A percentile compares a stretch with the other conserved stretches of the same genome.
These are phyloP conservation scores for Rotaria socialis DNA, from an alignment of 2,888 invertebrate genomes.

Conservation along the genomic window DNA sequence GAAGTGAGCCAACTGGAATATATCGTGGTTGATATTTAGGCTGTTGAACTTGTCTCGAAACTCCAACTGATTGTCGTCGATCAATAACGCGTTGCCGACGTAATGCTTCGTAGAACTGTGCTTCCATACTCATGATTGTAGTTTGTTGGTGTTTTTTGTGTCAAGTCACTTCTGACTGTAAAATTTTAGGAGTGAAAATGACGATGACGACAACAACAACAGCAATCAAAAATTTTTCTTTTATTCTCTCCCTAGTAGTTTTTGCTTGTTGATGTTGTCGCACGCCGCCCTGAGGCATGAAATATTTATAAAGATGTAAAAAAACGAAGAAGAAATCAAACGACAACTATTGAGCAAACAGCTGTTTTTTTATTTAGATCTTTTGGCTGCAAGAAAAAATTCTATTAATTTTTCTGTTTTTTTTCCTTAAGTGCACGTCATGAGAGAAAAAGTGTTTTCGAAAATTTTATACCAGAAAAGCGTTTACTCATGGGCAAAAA, in stretches of 20 bases:
- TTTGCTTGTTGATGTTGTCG: not conserved
- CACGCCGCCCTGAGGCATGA: not conserved
- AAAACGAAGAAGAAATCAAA: not conserved
- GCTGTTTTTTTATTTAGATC: not conserved
- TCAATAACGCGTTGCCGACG: not conserved
- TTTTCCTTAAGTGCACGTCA: too few relatives aligned
- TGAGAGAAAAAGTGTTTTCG: too few relatives aligned
- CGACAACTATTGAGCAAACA: not conserved
- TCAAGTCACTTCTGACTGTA: not conserved
- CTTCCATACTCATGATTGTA: not conserved
- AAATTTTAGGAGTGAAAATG: not conserved
- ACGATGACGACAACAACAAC: not conserved
- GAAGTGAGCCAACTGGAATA: not conserved
- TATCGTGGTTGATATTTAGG: constrained; percentile 25
- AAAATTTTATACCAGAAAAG: too few relatives aligned
- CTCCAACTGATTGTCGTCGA: not conserved
- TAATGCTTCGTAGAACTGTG: constrained; percentile 27
- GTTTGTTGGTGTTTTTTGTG: not conserved
- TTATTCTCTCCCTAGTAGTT: not conserved
- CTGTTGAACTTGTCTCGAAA: constrained; percentile 9
- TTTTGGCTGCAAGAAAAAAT: too few relatives aligned
- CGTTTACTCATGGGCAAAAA: too few relatives aligned
- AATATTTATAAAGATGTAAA: not conserved
- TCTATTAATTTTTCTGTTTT: too few relatives aligned
- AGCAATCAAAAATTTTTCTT: not conserved